phyloP scores from a whole-genome alignment of 2,113 vertebrate species.

The Anolis sagrei region DNA sequence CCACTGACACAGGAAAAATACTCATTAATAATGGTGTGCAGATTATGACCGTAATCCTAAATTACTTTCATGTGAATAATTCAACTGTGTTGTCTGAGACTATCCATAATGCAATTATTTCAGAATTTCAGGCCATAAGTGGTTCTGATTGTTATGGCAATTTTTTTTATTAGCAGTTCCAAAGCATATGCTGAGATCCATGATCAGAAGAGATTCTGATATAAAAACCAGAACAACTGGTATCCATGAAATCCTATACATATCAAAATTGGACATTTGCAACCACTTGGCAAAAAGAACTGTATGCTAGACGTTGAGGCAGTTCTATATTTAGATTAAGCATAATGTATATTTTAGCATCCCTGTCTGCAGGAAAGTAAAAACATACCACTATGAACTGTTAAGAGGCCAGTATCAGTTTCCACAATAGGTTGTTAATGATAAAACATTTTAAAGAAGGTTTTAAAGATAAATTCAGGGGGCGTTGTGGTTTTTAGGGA shows the following conservation, averaged over 20 bases:
- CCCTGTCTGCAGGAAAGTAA: neutral
- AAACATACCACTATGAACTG: neutral
- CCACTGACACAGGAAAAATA: constrained; percentile 36
- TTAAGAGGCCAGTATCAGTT: no score
- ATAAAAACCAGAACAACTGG: neutral
- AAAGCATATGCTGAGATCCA: neutral
- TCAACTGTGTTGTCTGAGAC: constrained; percentile 9
- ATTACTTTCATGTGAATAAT: constrained; percentile 36
- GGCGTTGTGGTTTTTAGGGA: no score
- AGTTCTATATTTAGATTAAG: neutral
- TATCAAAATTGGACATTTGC: neutral
- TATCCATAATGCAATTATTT: constrained; percentile 19
- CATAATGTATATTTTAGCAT: neutral
- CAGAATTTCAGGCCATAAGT: constrained; percentile 9
- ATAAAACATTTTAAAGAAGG: no score
- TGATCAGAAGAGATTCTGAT: neutral
- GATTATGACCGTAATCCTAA: constrained; percentile 33
- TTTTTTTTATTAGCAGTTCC: constrained; percentile 16
- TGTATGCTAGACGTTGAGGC: neutral
- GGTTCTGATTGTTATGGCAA: constrained; percentile 17
- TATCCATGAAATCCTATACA: neutral
- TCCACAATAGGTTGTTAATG: no score
- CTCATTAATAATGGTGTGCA: constrained; percentile 40
- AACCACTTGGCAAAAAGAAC: neutral
- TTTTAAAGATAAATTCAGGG: neutral